These are phyloP conservation scores for Andrena hattorfiana DNA, from an alignment of 2,888 invertebrate genomes.

Conservation along the genomic window DNA sequence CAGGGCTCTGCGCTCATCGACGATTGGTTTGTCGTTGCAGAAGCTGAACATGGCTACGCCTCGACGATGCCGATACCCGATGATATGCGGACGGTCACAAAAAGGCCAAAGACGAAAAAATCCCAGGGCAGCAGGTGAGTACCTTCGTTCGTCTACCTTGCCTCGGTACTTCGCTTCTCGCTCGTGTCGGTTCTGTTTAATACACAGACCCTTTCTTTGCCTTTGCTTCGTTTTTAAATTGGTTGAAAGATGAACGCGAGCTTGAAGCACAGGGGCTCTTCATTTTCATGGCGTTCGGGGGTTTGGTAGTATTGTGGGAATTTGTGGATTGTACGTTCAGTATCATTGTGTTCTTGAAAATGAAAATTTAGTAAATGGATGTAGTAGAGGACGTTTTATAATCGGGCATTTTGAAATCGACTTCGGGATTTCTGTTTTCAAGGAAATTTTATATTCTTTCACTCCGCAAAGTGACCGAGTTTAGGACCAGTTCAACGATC, in stretches of 20 bases:
- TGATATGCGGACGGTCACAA: constrained; percentile 89
- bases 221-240: too few species aligned
- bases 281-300: too few species aligned
- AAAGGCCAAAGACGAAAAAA: constrained; percentile 94
- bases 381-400: too few species aligned
- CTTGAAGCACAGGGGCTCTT: too few species aligned
- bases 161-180: neutral
- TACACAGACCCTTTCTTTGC: neutral
- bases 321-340: too few species aligned
- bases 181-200: neutral
- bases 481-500: neutral
- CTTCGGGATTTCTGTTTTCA: too few species aligned
- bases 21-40: constrained; percentile 86
- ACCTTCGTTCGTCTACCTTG: constrained; percentile 1
- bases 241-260: too few species aligned
- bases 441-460: neutral
- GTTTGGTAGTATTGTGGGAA: too few species aligned
- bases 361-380: too few species aligned
- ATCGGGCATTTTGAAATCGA: too few species aligned
- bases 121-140: constrained; percentile 95
- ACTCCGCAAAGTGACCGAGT: neutral
- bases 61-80: constrained; percentile 93
- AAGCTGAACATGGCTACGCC: constrained; percentile 96
- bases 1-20: constrained; percentile 43
- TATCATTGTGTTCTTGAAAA: too few species aligned